A percentile compares a stretch with the other conserved stretches of the same genome.
Evolutionary conservation across 2,797 vertebrate species (phyloP).

Genomic region (Muscicapa comitata): DNA sequence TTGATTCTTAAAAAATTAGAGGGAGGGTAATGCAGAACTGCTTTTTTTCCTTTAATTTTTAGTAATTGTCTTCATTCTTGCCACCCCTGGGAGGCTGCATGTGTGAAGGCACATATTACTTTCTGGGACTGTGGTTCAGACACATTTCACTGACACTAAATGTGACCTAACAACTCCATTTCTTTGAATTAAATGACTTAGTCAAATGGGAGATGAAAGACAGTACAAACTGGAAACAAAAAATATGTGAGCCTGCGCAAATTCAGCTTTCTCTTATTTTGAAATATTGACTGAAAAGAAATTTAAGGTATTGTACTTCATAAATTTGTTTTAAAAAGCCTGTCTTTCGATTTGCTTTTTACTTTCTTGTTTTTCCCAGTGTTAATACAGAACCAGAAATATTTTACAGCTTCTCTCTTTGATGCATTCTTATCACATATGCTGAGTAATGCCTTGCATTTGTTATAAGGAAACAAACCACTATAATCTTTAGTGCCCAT

Average conservation of each 20-base stretch:
- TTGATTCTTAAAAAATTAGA: background rate
- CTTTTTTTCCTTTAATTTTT: background rate
- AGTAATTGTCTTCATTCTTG: background rate
- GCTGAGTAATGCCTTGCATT: background rate
- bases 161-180: background rate
- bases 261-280: background rate
- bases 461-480: background rate
- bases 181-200: background rate
- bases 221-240: background rate
- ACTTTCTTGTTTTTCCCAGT: background rate
- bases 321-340: background rate
- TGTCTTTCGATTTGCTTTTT: background rate
- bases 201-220: background rate
- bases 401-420: background rate
- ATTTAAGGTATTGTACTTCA: background rate
- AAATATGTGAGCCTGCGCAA: background rate
- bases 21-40: background rate
- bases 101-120: background rate
- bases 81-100: background rate
- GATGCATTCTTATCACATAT: background rate
- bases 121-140: background rate
- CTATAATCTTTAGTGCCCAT: background rate
- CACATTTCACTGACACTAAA: background rate
- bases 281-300: background rate
- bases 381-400: background rate